Evolutionary conservation across 2,113 vertebrate genomes (phyloP), one percentile per base, ranked within the genome.

Genomic region (Hystrix brachyura): DNA sequence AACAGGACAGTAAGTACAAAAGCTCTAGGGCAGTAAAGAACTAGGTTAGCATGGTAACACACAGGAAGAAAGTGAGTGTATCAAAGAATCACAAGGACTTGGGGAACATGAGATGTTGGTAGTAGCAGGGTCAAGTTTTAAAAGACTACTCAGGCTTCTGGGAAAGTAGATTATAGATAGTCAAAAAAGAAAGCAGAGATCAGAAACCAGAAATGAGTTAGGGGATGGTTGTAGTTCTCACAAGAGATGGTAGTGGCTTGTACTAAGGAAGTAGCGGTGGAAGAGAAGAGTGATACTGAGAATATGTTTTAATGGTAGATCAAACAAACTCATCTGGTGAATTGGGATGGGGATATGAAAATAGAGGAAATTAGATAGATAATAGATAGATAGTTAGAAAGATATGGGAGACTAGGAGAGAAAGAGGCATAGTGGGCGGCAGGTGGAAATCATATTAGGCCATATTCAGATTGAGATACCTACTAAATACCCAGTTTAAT

Each of bases 1-100:
- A 19, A 87, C 89, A 83, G 96, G 89, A 97, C 90, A 94, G 86
- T 78, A 91, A 91, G 91, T 86, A 72, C 96, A 82, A 90, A 97
- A 93, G 67, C 89, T 94, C 51, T 2, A 17, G 48, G 95, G 89
- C 89, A 96, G 82, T 43, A 94, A 89, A 51, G 69, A 94, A 85
- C 82, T 48, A 60, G 53, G 13, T 93, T 87, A 94, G 90, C 46
- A 10, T 38, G 55, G 11, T 13, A 14, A 18, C 69, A 69, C 13
- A 17, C 8, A 32, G 55, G 34, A 64, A 46, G 57, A 67, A 62
- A 57, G 13, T 8, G n/a, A 65, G 15, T 10, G 0, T 67, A 32
- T 51, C 51, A 25, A 18, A 94, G 18, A 57, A 67, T 2, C 34
- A 29, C 2, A 29, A 94, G 23, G 55, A 74, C 27, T 2, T 0